Percentiles rank a stretch among this genome's conserved stretches.
phyloP scores from a whole-genome alignment of 37 sponge, comb jelly and placozoan species.

The Spongilla lacustris region DNA sequence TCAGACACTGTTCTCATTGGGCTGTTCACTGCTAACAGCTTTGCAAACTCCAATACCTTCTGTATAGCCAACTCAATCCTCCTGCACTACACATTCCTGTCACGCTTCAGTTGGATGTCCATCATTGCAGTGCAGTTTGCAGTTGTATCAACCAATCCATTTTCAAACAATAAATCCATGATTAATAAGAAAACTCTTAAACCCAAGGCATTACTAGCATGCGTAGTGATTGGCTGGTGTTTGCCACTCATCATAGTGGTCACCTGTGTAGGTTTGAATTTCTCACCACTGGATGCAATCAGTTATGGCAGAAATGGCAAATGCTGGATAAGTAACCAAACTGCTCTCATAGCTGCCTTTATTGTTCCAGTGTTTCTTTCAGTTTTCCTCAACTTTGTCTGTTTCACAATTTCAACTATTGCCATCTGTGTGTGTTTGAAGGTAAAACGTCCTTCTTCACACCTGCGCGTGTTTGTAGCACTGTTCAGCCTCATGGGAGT shows the following conservation, averaged over 20 bases:
- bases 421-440: background rate
- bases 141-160: background rate
- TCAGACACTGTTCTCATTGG: conserved; percentile 31
- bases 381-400: conserved; percentile 14
- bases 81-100: conserved; percentile 20
- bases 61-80: background rate
- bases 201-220: background rate
- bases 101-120: conserved; percentile 21
- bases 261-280: conserved; percentile 25
- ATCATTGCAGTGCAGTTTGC: background rate
- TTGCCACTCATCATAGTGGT: conserved; percentile 6
- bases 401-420: background rate
- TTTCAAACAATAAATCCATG: background rate
- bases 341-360: conserved; percentile 9
- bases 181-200: background rate
- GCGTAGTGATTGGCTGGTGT: conserved; percentile 34
- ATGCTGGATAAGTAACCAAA: conserved; percentile 32
- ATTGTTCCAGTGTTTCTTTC: conserved; percentile 16
- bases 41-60: background rate
- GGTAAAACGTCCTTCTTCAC: background rate
- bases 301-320: conserved; percentile 23
- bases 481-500: conserved; percentile 44
- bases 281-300: background rate
- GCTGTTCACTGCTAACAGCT: background rate
- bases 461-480: conserved; percentile 25